Base-by-base conservation (phyloP, 2,113 vertebrate genomes). In the Mastomys natalensis region DNA sequence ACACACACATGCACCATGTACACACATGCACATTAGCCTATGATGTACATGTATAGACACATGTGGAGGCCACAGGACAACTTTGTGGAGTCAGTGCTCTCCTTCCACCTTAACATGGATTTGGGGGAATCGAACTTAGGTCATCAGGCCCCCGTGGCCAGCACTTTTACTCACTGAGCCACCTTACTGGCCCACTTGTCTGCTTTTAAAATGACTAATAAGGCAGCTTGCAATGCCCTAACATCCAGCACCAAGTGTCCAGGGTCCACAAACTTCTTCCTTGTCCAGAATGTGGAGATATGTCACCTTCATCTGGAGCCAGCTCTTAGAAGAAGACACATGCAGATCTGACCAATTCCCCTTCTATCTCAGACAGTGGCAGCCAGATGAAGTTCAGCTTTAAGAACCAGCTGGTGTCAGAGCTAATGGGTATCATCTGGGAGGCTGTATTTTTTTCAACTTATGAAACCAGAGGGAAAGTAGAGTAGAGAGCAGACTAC, bases 301-400 rank as follows among this genome's bases (percentile, higher is more conserved):
- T 84, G 95, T 87, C 84, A 87, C 95, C 94, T 96, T 96, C n/a
- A 87, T 94, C 89, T 72, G 60, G 60, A 89, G 94, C 89, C 91
- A 97, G 73, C 78, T 89, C 93, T 95, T 78, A 64, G 90, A 94
- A n/a, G 68, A 89, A 78, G 82, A 76, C 62, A n/a, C 68, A 31
- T 60, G 84, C 58, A 87, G 91, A 80, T 43, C 77, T 55, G 40
- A n/a, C 55, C 58, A 31, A 29, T 80, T 88, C 51, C 29, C 58
- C 48, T 6, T 58, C 21, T n/a, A 24, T 74, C 90, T 86, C 72
- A 76, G 84, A 95, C 22, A 29, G 89, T 1, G 40, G 87, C 89
- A 66, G 81, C 91, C 95, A 72, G 72, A 87, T 40, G 89, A 37
- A 70, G 43, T 34, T 94, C 93, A 87, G 48, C 37, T 37, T 82